Conservation (phyloP, 2,888 invertebrate genomes). For the Ethmia dodecea region DNA sequence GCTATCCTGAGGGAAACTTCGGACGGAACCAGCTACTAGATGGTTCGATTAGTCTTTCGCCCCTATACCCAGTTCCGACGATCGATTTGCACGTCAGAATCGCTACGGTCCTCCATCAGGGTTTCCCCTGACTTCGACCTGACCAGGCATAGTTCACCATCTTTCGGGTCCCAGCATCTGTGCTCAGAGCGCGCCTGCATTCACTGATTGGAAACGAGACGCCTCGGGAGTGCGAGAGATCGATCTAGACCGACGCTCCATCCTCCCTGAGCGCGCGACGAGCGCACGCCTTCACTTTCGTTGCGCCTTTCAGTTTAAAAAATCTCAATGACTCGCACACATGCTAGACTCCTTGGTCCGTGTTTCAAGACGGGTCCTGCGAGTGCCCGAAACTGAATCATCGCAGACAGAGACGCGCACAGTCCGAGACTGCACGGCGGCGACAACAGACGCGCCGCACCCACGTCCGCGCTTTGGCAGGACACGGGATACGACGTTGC, state of each 20-base stretch:
- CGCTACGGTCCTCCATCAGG: conserved; percentile 84
- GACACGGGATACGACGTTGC: conserved; percentile 32
- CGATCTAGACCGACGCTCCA: conserved; percentile 51
- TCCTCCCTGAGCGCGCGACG: conserved; percentile 53
- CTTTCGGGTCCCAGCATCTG: conserved; percentile 74
- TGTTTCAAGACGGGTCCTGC: conserved; percentile 83
- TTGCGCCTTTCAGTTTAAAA: conserved; percentile 79
- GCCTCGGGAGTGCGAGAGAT: conserved; percentile 76
- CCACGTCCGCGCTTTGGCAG: conserved; percentile 39
- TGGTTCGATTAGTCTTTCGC: conserved; percentile 85
- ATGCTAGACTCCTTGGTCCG: conserved; percentile 47
- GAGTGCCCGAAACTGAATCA: conserved; percentile 61
- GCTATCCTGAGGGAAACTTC: conserved; percentile 88
- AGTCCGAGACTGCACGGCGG: conserved; percentile 31
- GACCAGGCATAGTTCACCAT: conserved; percentile 83
- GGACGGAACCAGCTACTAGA: conserved; percentile 87
- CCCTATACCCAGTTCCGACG: conserved; percentile 86
- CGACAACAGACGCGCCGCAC: conserved; percentile 30
- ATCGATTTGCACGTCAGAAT: conserved; percentile 89
- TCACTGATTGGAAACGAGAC: conserved; percentile 63
- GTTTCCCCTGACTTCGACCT: conserved; percentile 84
- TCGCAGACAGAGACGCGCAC: conserved; percentile 45
- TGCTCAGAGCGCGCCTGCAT: conserved; percentile 78
- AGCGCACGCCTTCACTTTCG: conserved; percentile 77
- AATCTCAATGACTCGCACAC: conserved; percentile 82